Conservation (phyloP, 2,888 invertebrate species). For the Xylota sylvarum region DNA sequence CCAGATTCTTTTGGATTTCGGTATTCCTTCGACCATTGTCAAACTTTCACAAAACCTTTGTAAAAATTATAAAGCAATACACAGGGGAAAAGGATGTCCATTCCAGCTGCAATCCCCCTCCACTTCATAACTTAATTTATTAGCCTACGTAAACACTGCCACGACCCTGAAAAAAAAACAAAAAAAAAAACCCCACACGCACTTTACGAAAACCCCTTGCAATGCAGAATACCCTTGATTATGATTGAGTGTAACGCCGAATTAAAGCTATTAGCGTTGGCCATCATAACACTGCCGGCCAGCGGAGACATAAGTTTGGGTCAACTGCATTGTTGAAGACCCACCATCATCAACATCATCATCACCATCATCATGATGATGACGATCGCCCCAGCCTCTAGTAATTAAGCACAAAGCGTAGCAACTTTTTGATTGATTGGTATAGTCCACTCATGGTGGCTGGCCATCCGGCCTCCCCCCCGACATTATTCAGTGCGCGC, state of each 20-base stretch:
- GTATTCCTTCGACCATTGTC: no score
- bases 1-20: no score
- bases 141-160: background rate
- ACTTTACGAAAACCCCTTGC: constrained; percentile 24
- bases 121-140: background rate
- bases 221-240: constrained; percentile 62
- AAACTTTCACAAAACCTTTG: no score
- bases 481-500: constrained; percentile 58
- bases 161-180: no score
- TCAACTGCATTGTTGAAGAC: constrained; percentile 41
- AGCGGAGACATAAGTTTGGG: constrained; percentile 63
- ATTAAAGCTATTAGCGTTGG: constrained; percentile 63
- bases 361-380: no score
- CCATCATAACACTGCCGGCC: constrained; percentile 13
- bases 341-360: constrained; percentile 33
- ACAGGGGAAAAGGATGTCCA: background rate
- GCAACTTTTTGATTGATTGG: constrained; percentile 76
- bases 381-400: constrained; percentile 10
- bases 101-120: no score
- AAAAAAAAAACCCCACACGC: background rate
- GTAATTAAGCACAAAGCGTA: constrained; percentile 70
- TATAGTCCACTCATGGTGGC: constrained; percentile 55
- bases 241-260: constrained; percentile 69
- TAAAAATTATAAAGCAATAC: no score
- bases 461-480: background rate